These are phyloP conservation scores for Notiomystis cincta DNA, from an alignment of 2,113 vertebrate genomes.

Conservation along the genomic window DNA sequence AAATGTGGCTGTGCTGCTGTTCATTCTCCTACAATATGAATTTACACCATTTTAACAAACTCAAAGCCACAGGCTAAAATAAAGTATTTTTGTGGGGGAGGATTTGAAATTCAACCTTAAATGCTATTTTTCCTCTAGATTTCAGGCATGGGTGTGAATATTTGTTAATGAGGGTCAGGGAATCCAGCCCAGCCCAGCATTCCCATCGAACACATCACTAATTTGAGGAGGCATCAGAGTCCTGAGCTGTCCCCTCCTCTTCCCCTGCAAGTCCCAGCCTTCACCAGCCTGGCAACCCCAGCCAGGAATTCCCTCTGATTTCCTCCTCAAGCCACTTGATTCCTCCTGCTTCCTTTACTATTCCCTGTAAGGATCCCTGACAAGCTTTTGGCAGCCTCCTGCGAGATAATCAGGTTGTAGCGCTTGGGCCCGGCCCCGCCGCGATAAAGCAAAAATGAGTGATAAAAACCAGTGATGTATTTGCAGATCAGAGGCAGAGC, in stretches of 20 bases:
- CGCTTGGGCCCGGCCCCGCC: background rate
- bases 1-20: accelerated
- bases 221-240: background rate
- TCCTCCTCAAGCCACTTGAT: constrained; percentile 30
- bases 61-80: background rate
- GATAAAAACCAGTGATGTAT: constrained; percentile 33
- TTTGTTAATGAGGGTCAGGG: background rate
- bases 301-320: constrained; percentile 46
- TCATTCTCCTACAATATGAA: background rate
- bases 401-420: constrained; percentile 20
- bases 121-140: background rate
- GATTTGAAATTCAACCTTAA: background rate
- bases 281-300: background rate
- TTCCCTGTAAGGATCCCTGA: background rate
- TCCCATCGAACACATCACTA: background rate
- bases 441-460: constrained; percentile 16
- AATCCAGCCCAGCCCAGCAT: background rate
- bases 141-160: background rate
- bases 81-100: background rate
- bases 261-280: background rate
- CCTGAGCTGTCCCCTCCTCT: background rate
- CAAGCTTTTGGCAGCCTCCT: constrained; percentile 45
- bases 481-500: constrained; percentile 21
- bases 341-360: constrained; percentile 17
- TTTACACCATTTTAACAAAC: accelerated